Evolutionary conservation across 2,888 invertebrate species (phyloP).

Genomic region (Ischnura elegans): DNA sequence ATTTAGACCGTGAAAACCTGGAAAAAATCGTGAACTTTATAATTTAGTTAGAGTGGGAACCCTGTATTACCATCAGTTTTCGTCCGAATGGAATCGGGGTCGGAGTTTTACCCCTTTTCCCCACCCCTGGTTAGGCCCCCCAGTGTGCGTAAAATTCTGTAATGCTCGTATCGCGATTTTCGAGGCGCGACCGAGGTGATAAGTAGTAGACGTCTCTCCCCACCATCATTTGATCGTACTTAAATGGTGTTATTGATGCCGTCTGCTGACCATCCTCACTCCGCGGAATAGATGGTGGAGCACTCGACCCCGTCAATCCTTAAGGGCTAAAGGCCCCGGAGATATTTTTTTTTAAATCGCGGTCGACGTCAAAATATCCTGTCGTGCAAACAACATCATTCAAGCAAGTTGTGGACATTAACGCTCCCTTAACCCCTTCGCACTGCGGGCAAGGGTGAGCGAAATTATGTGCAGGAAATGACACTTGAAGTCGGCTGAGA

Average conservation of each 20-base stretch:
- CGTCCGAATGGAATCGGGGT: too few relatives aligned
- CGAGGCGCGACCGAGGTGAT: not conserved
- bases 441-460: not conserved
- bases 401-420: slow-evolving; percentile 25
- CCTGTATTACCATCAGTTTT: too few relatives aligned
- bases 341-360: slow-evolving; percentile 1
- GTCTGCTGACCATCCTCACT: not conserved
- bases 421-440: not conserved
- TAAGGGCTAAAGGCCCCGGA: not conserved
- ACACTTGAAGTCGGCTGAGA: not conserved
- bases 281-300: not conserved
- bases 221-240: not conserved
- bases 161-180: not conserved
- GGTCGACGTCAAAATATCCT: slow-evolving; percentile 21
- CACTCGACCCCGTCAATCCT: not conserved
- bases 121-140: too few relatives aligned
- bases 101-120: too few relatives aligned
- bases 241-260: not conserved
- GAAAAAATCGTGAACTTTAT: too few relatives aligned
- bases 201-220: not conserved
- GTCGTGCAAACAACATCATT: slow-evolving; percentile 24
- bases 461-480: slow-evolving; percentile 26
- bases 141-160: too few relatives aligned
- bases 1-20: too few relatives aligned
- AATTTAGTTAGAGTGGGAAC: too few relatives aligned